These are phyloP conservation scores for Anastatus disparis DNA, from an alignment of 1,140 invertebrate genomes.

Conservation along the genomic window DNA sequence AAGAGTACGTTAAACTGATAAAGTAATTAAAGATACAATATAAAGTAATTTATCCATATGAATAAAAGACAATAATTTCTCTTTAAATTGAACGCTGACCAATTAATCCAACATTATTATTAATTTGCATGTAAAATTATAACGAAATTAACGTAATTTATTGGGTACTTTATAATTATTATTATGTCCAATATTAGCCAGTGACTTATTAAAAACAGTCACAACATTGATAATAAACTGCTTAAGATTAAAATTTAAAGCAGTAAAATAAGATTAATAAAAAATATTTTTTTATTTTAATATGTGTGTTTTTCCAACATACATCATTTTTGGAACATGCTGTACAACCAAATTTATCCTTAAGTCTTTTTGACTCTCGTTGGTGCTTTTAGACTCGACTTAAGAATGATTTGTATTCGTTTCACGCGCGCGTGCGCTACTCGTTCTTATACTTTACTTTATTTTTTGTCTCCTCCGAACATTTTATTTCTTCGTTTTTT, in stretches of 20 bases:
- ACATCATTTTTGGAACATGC: conserved; percentile 19
- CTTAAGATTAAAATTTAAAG: background rate
- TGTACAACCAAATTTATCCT: conserved; percentile 31
- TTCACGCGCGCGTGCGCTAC: conserved; percentile 5
- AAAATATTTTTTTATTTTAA: background rate
- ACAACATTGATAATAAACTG: background rate
- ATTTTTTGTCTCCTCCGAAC: conserved; percentile 16
- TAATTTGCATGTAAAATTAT: too few species aligned
- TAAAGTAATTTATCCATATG: too few species aligned
- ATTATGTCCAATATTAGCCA: background rate
- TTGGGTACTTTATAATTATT: too few species aligned
- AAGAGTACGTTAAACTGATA: too few species aligned
- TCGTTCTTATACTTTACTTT: conserved; percentile 26
- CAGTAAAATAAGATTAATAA: conserved; percentile 21
- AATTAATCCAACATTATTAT: too few species aligned
- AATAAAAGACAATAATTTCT: too few species aligned
- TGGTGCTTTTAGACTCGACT: conserved; percentile 40
- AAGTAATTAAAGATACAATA: too few species aligned
- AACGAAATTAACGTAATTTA: too few species aligned
- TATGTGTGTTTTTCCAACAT: conserved; percentile 13
- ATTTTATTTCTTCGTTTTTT: conserved; percentile 11
- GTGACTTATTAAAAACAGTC: background rate
- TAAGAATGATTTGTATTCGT: conserved; percentile 48
- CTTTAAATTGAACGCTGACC: too few species aligned
- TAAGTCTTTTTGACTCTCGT: background rate